These are phyloP conservation scores for Euspilapteryx auroguttella DNA, from an alignment of 2,888 invertebrate species.

Conservation along the genomic window DNA sequence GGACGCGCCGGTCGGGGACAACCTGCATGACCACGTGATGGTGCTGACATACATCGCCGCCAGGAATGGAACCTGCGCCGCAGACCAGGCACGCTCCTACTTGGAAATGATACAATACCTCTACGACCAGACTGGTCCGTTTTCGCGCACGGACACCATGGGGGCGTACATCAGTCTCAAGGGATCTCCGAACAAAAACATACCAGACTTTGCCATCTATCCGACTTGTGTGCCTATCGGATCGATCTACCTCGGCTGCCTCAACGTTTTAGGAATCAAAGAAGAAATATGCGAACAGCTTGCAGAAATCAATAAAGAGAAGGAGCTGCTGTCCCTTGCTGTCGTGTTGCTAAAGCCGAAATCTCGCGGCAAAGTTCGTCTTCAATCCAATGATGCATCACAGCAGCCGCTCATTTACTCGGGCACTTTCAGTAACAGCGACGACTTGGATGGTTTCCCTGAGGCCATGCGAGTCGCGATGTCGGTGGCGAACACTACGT, in stretches of 20 bases:
- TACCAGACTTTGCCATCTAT: slow-evolving; percentile 35
- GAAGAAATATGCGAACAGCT: slow-evolving; percentile 20
- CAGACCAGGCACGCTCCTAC: slow-evolving; percentile 10
- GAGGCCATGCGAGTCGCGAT: slow-evolving; percentile 19
- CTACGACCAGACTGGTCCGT: slow-evolving; percentile 21
- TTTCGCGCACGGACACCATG: slow-evolving; percentile 22
- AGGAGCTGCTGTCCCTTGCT: slow-evolving; percentile 25
- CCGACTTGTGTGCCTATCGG: slow-evolving; percentile 22
- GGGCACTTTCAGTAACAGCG: slow-evolving; percentile 22
- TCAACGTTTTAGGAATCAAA: slow-evolving; percentile 17
- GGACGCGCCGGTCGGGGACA: slow-evolving; percentile 34
- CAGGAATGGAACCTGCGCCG: slow-evolving; percentile 24
- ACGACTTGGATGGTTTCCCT: slow-evolving; percentile 23
- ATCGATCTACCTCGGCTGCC: slow-evolving; percentile 16
- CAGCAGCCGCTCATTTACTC: slow-evolving; percentile 28
- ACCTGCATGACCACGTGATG: slow-evolving; percentile 38
- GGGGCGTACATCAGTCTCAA: slow-evolving; percentile 29
- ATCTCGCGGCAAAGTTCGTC: slow-evolving; percentile 26
- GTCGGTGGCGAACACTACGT: slow-evolving; percentile 19
- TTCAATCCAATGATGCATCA: slow-evolving; percentile 18
- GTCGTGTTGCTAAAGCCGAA: slow-evolving; percentile 32
- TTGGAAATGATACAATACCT: slow-evolving; percentile 28
- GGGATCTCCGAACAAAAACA: slow-evolving; percentile 13
- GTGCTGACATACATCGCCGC: slow-evolving; percentile 23
- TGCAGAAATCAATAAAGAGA: slow-evolving; percentile 13